These are phyloP conservation scores for Diaprepes abbreviatus DNA, from an alignment of 2,888 invertebrate genomes.

Conservation along the genomic window DNA sequence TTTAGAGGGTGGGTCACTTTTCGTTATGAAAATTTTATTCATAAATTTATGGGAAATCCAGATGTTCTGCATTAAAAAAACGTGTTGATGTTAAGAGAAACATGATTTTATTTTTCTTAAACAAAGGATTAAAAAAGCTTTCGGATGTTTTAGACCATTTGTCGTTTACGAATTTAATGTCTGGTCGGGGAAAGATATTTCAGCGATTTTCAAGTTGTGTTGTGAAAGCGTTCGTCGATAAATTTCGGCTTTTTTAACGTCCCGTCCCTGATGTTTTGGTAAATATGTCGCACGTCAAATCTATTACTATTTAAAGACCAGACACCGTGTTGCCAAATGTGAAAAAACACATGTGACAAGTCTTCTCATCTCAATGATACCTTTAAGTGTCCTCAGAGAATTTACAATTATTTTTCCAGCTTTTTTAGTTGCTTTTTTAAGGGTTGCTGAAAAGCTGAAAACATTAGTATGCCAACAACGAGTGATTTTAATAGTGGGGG, in stretches of 20 bases:
- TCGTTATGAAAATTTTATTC: too few relatives aligned
- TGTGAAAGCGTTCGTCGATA: slow-evolving; percentile 43
- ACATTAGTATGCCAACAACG: slow-evolving; percentile 29
- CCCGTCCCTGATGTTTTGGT: slow-evolving; percentile 42
- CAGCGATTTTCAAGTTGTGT: slow-evolving; percentile 41
- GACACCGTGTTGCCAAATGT: slow-evolving; percentile 60
- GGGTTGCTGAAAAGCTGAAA: slow-evolving; percentile 28
- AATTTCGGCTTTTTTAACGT: slow-evolving; percentile 42
- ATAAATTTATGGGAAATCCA: neutral
- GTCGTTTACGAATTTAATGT: slow-evolving; percentile 39
- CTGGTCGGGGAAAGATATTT: slow-evolving; percentile 39
- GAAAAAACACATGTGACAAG: slow-evolving; percentile 54
- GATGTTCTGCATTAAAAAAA: slow-evolving; percentile 29
- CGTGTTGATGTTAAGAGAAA: slow-evolving; percentile 16
- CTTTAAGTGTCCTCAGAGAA: slow-evolving; percentile 21
- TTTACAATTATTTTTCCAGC: slow-evolving; percentile 38
- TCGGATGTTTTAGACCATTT: slow-evolving; percentile 39
- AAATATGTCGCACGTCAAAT: slow-evolving; percentile 50
- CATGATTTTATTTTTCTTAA: slow-evolving; percentile 29
- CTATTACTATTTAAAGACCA: slow-evolving; percentile 61
- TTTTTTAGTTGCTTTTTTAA: slow-evolving; percentile 18
- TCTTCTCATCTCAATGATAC: slow-evolving; percentile 27
- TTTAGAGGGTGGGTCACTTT: too few relatives aligned
- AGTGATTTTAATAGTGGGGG: slow-evolving; percentile 38
- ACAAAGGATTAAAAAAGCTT: slow-evolving; percentile 37